Conservation (phyloP, 2,888 invertebrate genomes). For the Sthenelais limicola region DNA sequence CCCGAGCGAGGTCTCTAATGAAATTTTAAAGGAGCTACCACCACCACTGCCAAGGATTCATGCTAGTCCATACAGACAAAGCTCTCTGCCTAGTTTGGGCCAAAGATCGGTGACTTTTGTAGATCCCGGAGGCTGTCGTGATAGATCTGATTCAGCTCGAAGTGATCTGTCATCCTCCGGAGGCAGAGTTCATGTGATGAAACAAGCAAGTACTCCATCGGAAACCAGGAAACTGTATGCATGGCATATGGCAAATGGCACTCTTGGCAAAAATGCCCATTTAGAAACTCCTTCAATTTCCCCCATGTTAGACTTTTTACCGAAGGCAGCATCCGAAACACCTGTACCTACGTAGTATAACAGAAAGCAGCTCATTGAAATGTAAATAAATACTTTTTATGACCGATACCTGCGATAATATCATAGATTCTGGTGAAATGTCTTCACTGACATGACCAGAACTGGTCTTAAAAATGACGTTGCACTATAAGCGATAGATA, state of each 20-base stretch:
- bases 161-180: neutral
- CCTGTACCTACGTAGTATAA: constrained; percentile 9
- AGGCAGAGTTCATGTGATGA: constrained; percentile 22
- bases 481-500: too few relatives aligned
- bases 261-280: constrained; percentile 3
- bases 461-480: too few relatives aligned
- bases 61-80: constrained; percentile 23
- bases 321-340: neutral
- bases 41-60: constrained; percentile 7
- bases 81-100: constrained; percentile 9
- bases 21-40: neutral
- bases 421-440: too few relatives aligned
- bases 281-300: constrained; percentile 21
- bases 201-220: constrained; percentile 10
- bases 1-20: neutral
- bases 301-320: constrained; percentile 4
- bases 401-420: too few relatives aligned
- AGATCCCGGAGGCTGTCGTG: constrained; percentile 5
- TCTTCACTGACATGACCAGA: too few relatives aligned
- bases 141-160: neutral
- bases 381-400: too few relatives aligned
- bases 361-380: too few relatives aligned
- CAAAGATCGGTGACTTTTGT: constrained; percentile 16
- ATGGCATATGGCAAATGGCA: constrained; percentile 27
- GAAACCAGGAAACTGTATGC: constrained; percentile 24